Evolutionary conservation across 2,888 invertebrate genomes (phyloP), one percentile per base, ranked within the genome.

Genomic region (Phlogophora meticulosa): DNA sequence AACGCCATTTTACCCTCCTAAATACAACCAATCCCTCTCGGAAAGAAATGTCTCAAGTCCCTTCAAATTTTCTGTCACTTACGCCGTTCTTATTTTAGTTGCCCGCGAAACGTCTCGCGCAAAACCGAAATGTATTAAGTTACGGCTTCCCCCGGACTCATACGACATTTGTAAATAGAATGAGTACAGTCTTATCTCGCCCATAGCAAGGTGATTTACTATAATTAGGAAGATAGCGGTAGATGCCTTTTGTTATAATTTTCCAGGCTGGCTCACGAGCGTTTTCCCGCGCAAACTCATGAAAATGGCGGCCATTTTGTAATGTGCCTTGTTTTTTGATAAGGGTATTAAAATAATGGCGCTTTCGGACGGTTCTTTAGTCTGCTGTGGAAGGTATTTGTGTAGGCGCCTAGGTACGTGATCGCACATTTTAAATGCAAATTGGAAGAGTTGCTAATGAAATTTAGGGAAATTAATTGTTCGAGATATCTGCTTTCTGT

Each of bases 221-320:
- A 95, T 96, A 96, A 96, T 96, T 95, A 95, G 94, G 94, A 93
- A 96, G 96, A 96, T 96, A 96, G 95, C 95, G 94, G 93, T 93
- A 92, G 95, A 94, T 93, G 94, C 94, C 95, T 95, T 94, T 95
- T 95, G 95, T 95, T 95, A 95, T 95, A 95, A 95, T 95, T 95
- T 95, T 94, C 93, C 94, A 93, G 94, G 92, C 93, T 89, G 91
- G 91, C 91, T 92, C 92, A 91, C 92, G 92, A 92, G 89, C 92
- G 89, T 90, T 94, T 94, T 93, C 93, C 92, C 94, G 93, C 92
- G 92, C 93, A 92, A 94, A 94, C 93, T 94, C 93, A 92, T 92
- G 94, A 93, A 94, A 95, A 94, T 90, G 92, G 91, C 91, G 87
- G 93, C 94, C 94, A 94, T 95, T 94, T 95, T 94, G 94, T 95